Evolutionary conservation across 2,888 invertebrate species (phyloP).

Genomic region (Plebejus melissa): DNA sequence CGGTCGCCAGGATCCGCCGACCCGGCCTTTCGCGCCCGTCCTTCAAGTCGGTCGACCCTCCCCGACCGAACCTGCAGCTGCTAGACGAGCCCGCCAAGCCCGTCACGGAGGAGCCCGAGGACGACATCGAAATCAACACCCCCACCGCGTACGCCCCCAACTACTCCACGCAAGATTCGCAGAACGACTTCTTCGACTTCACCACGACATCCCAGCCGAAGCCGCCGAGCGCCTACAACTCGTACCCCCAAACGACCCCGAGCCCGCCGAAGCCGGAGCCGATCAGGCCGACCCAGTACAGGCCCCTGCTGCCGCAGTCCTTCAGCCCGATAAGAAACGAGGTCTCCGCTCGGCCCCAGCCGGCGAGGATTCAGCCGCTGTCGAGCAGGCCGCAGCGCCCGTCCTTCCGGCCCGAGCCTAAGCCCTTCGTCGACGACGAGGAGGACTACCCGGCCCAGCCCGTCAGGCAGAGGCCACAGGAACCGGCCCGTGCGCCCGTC

Average conservation of each 20-base stretch:
- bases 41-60: constrained; percentile 70
- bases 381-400: constrained; percentile 73
- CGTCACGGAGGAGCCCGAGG: constrained; percentile 84
- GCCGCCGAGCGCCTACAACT: constrained; percentile 66
- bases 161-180: constrained; percentile 66
- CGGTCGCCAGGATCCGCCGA: constrained; percentile 57
- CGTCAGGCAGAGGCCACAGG: constrained; percentile 73
- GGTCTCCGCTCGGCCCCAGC: constrained; percentile 58
- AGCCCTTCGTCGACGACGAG: constrained; percentile 68
- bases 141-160: constrained; percentile 71
- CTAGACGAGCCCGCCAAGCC: constrained; percentile 80
- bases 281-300: constrained; percentile 67
- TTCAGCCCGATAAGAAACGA: constrained; percentile 66
- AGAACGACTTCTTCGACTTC: constrained; percentile 68
- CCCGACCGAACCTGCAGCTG: constrained; percentile 67
- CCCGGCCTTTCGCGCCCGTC: constrained; percentile 67
- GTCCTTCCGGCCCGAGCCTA: constrained; percentile 73
- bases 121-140: constrained; percentile 77
- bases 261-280: constrained; percentile 60
- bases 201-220: constrained; percentile 70
- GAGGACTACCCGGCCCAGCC: constrained; percentile 60
- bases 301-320: constrained; percentile 63
- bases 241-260: constrained; percentile 63
- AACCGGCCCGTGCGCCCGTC: constrained; percentile 58
- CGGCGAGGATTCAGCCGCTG: constrained; percentile 66